Evolutionary conservation across 2,113 vertebrate species (phyloP).

Genomic region (Chionomys nivalis): DNA sequence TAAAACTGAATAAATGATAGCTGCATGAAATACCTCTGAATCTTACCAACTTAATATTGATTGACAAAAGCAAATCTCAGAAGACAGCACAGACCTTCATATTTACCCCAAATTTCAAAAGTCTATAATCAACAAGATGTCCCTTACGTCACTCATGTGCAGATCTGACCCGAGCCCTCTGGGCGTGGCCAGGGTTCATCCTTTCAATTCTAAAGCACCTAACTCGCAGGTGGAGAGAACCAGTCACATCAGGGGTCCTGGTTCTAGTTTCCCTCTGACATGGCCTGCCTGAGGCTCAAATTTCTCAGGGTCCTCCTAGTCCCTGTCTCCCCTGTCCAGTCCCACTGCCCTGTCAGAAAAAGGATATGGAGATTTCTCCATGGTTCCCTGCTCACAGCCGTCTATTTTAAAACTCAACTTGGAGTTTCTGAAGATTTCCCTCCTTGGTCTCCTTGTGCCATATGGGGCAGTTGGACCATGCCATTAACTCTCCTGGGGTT

Average conservation of each 20-base stretch:
- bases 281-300: not conserved
- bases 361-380: not conserved
- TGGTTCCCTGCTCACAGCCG: not conserved
- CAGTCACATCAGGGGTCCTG: not conserved
- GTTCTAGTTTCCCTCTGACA: not conserved
- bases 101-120: constrained; percentile 46
- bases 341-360: not conserved
- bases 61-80: not conserved
- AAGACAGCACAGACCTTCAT: not conserved
- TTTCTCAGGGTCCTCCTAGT: not conserved
- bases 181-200: not conserved
- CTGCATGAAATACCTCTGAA: not conserved
- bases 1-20: not conserved
- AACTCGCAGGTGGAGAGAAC: not conserved
- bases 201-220: not conserved
- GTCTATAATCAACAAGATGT: not conserved
- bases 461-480: not conserved
- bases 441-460: not conserved
- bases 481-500: not conserved
- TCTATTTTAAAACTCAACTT: not conserved
- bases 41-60: not conserved
- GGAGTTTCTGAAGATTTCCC: not conserved
- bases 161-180: not conserved
- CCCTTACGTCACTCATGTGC: not conserved
- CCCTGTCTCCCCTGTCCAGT: too few species aligned